Percentiles rank a stretch among this genome's conserved stretches.
These are phyloP conservation scores for Graptemys geographica DNA, from an alignment of 2,797 vertebrate genomes.

Conservation along the genomic window DNA sequence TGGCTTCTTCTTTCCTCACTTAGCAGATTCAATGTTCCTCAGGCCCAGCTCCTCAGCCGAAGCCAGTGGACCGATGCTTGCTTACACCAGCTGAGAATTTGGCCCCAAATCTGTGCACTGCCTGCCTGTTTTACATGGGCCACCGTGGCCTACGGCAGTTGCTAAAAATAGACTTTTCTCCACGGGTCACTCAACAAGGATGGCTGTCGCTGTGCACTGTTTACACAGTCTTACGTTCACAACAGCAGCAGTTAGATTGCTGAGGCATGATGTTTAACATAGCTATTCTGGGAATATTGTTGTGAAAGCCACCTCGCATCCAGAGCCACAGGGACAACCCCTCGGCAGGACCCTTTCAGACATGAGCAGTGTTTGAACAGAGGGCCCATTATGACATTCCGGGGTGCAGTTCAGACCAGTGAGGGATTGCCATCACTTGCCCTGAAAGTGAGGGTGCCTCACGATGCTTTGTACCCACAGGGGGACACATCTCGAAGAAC, in stretches of 20 bases:
- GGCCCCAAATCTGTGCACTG: not conserved
- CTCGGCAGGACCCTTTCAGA: not conserved
- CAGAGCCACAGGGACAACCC: not conserved
- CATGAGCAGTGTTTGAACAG: not conserved
- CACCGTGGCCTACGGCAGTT: constrained; percentile 50
- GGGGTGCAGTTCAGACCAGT: not conserved
- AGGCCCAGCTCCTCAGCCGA: not conserved
- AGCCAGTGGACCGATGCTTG: not conserved
- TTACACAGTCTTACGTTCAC: constrained; percentile 64
- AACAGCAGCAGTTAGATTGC: constrained; percentile 57
- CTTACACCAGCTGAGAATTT: not conserved
- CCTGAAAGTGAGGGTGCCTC: not conserved
- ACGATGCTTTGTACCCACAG: not conserved
- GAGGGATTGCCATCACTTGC: not conserved
- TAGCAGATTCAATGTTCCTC: not conserved
- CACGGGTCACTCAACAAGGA: constrained; percentile 78
- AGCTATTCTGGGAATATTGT: not conserved
- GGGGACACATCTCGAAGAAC: not conserved
- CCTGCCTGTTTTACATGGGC: constrained; percentile 8
- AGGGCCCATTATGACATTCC: not conserved
- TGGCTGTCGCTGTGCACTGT: constrained; percentile 61
- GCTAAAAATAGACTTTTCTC: constrained; percentile 79
- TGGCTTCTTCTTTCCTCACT: not conserved
- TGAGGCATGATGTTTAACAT: constrained; percentile 47
- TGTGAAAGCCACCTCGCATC: not conserved